Conservation (phyloP, 2,797 vertebrate species). For the Microctenopoma steveboyesi region DNA sequence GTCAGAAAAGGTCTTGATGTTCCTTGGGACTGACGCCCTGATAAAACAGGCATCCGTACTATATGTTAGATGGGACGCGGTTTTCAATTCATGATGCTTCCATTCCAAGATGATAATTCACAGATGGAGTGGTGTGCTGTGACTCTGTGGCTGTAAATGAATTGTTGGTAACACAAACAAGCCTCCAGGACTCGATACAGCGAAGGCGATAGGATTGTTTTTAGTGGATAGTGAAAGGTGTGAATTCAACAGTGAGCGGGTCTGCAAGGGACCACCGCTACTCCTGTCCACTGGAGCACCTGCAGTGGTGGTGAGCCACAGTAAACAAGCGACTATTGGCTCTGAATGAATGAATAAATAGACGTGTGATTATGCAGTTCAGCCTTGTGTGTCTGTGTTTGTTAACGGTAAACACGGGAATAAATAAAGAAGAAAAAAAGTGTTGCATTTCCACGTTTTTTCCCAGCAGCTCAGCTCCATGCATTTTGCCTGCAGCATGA, state of each 20-base stretch:
- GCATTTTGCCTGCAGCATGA: not conserved
- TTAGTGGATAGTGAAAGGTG: constrained; percentile 53
- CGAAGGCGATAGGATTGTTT: constrained; percentile 40
- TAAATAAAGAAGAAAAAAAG: not conserved
- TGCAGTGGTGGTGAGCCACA: constrained; percentile 25
- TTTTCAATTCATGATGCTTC: not conserved
- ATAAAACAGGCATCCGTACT: too few species aligned
- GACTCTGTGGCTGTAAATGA: constrained; percentile 57
- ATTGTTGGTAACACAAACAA: constrained; percentile 50
- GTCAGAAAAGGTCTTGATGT: too few species aligned
- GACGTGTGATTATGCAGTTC: constrained; percentile 21
- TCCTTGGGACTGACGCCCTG: too few species aligned
- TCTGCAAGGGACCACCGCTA: constrained; percentile 21
- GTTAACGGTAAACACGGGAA: constrained; percentile 24
- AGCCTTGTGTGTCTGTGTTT: constrained; percentile 23
- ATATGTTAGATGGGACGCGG: not conserved
- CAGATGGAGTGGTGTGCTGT: constrained; percentile 45
- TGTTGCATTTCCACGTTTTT: constrained; percentile 16
- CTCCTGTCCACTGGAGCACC: constrained; percentile 19
- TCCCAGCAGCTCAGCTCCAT: constrained; percentile 19
- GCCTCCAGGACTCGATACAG: constrained; percentile 33
- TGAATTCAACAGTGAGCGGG: constrained; percentile 30
- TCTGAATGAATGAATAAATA: constrained; percentile 31
- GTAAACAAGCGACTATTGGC: constrained; percentile 25
- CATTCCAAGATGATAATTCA: constrained; percentile 9